A percentile compares a stretch with the other conserved stretches of the same genome.
These are phyloP conservation scores for Macaria notata DNA, from an alignment of 2,888 invertebrate species.

Conservation along the genomic window DNA sequence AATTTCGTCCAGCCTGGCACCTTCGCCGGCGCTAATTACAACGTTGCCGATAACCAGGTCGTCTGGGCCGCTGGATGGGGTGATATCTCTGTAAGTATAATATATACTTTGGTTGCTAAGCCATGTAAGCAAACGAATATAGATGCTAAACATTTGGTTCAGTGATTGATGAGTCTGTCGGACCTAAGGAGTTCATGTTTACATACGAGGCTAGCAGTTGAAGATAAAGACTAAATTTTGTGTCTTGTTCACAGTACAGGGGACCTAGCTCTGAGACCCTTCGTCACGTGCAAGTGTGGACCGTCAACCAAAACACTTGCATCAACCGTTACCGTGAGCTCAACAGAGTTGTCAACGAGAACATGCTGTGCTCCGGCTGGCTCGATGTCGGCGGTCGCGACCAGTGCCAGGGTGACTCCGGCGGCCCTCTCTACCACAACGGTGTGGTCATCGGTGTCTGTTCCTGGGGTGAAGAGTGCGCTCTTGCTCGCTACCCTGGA, in stretches of 20 bases:
- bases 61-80: neutral
- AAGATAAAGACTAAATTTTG: too few species aligned
- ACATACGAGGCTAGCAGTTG: too few species aligned
- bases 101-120: too few species aligned
- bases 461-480: constrained; percentile 43
- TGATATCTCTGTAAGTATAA: neutral
- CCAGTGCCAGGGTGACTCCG: constrained; percentile 48
- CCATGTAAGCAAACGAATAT: too few species aligned
- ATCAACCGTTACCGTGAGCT: constrained; percentile 25
- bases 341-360: constrained; percentile 37
- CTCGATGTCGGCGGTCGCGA: constrained; percentile 44
- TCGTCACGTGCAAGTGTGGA: constrained; percentile 47
- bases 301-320: constrained; percentile 42
- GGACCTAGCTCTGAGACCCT: constrained; percentile 39
- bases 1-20: too few species aligned
- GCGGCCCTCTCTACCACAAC: constrained; percentile 46
- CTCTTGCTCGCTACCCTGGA: constrained; percentile 37
- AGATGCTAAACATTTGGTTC: too few species aligned
- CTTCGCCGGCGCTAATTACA: too few species aligned
- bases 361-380: constrained; percentile 47
- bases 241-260: constrained; percentile 29
- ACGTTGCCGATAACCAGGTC: neutral
- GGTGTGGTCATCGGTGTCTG: constrained; percentile 40
- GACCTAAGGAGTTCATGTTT: too few species aligned
- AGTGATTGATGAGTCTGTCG: too few species aligned